Conservation (phyloP, 1,140 invertebrate genomes). For the Homalodisca vitripennis region DNA sequence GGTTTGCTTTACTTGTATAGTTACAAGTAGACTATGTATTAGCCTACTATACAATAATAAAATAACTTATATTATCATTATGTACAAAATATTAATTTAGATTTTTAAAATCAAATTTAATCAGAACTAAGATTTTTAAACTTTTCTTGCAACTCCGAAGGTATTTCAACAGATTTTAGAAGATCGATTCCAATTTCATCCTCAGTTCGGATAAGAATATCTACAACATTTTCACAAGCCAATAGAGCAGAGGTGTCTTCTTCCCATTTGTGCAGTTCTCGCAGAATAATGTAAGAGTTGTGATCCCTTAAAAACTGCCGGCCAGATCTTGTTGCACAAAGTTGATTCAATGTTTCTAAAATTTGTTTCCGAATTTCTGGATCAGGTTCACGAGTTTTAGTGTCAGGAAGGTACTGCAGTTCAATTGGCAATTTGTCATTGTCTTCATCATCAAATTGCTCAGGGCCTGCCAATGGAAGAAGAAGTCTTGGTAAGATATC, state of each 20-base stretch:
- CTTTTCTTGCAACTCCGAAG: constrained; percentile 70
- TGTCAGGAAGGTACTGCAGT: constrained; percentile 62
- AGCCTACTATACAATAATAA: too few relatives aligned
- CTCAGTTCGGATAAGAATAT: constrained; percentile 82
- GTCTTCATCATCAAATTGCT: constrained; percentile 86
- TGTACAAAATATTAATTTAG: too few relatives aligned
- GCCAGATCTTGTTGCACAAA: constrained; percentile 70
- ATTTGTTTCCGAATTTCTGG: constrained; percentile 68
- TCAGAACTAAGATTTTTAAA: constrained; percentile 57
- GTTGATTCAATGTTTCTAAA: constrained; percentile 54
- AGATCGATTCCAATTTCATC: constrained; percentile 82
- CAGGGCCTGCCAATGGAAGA: constrained; percentile 83
- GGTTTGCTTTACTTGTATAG: too few relatives aligned
- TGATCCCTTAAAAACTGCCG: constrained; percentile 71
- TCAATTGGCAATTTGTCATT: constrained; percentile 82
- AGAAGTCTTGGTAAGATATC: constrained; percentile 78
- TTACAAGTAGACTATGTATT: too few relatives aligned
- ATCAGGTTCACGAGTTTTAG: constrained; percentile 76
- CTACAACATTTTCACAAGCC: constrained; percentile 83
- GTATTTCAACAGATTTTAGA: constrained; percentile 71
- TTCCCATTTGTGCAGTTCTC: constrained; percentile 91
- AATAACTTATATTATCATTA: too few relatives aligned
- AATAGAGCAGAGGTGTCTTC: constrained; percentile 60
- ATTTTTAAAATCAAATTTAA: too few relatives aligned
- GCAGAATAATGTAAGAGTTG: constrained; percentile 81